Evolutionary conservation across 2,113 vertebrate species (phyloP).

Genomic region (Synchiropus splendidus): DNA sequence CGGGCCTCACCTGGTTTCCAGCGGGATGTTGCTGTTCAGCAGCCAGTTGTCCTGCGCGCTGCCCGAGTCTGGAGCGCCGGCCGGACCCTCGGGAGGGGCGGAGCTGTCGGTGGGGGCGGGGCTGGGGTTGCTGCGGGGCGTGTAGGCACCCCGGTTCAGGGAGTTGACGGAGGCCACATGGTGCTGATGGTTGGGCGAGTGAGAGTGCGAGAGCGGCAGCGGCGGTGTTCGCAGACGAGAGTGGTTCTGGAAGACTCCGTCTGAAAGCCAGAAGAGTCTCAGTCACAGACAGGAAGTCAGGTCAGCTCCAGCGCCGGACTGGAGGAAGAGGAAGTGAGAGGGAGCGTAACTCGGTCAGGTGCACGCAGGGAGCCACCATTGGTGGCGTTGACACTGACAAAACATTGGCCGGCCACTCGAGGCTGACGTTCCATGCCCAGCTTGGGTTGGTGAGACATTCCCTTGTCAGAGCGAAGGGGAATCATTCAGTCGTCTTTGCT

Average conservation of each 20-base stretch:
- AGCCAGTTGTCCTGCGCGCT: conserved; percentile 96
- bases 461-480: too few species aligned
- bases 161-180: conserved; percentile 88
- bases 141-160: conserved; percentile 88
- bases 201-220: conserved; percentile 81
- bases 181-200: conserved; percentile 84
- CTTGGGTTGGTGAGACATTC: too few species aligned
- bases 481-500: too few species aligned
- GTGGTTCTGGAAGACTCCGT: conserved; percentile 82
- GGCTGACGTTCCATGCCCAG: too few species aligned
- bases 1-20: conserved; percentile 86
- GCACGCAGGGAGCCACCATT: too few species aligned
- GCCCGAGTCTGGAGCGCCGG: conserved; percentile 72
- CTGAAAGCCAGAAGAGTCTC: conserved; percentile 57
- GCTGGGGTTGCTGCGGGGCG: conserved; percentile 89
- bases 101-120: conserved; percentile 92
- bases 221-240: conserved; percentile 87
- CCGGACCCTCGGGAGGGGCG: conserved; percentile 78
- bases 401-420: too few species aligned
- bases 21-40: conserved; percentile 97
- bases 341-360: too few species aligned
- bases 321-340: too few species aligned
- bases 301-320: too few species aligned
- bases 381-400: too few species aligned
- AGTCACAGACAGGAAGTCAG: too few species aligned